A percentile compares a stretch with the other conserved stretches of the same genome.
Evolutionary conservation across 2,888 invertebrate genomes (phyloP).

Genomic region (Heliothis peltigera): DNA sequence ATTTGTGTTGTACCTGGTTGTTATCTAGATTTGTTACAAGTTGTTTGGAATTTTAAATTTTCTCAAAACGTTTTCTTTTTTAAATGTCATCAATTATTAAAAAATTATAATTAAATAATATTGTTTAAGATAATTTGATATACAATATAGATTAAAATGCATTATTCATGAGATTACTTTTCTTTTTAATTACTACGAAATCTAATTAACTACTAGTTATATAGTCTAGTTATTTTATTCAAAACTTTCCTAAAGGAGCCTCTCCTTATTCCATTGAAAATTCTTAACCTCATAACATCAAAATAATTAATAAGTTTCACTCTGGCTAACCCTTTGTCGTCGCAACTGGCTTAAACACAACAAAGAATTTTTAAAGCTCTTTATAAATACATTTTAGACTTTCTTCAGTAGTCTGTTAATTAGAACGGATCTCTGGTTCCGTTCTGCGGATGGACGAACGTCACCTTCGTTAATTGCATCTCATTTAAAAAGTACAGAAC

Average conservation of each 20-base stretch:
- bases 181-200: no score
- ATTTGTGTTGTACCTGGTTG: background rate
- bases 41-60: no score
- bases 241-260: background rate
- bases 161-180: no score
- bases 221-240: background rate
- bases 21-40: no score
- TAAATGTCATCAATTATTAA: no score
- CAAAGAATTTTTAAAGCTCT: slow-evolving; percentile 36
- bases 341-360: slow-evolving; percentile 10
- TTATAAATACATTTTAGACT: slow-evolving; percentile 52
- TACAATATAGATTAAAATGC: no score
- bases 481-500: slow-evolving; percentile 77
- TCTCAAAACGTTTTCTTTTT: no score
- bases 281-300: background rate
- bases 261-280: background rate
- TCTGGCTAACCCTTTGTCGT: background rate
- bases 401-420: slow-evolving; percentile 68
- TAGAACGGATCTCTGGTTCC: slow-evolving; percentile 72
- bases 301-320: background rate
- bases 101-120: no score
- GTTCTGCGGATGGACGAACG: slow-evolving; percentile 68
- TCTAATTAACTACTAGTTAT: no score
- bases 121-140: no score
- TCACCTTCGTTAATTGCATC: slow-evolving; percentile 79